Percentiles rank a stretch among this genome's conserved stretches.
Conservation (phyloP, 2,113 vertebrate species). For the Melanocharis versteri region DNA sequence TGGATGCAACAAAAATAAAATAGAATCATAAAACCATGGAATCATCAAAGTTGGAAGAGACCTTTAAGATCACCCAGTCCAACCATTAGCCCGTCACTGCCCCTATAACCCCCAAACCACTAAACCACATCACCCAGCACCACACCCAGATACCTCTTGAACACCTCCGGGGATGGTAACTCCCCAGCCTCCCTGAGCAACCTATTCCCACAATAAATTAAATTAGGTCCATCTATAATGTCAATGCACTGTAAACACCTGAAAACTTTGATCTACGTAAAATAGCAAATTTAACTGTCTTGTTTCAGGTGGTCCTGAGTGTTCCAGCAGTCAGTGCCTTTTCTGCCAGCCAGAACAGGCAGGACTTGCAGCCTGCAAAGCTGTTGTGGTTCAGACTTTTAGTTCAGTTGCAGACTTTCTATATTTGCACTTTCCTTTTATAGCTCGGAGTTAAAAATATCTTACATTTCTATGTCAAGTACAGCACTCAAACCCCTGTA, state of each 20-base stretch:
- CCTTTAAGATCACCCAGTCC: background rate
- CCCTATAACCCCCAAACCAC: background rate
- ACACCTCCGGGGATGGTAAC: background rate
- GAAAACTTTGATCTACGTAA: background rate
- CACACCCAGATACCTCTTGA: background rate
- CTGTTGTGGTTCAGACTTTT: background rate
- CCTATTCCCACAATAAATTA: background rate
- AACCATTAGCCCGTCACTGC: accelerated
- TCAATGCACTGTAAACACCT: background rate
- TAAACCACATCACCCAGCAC: background rate
- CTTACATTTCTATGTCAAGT: constrained; percentile 17
- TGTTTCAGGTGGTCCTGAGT: background rate
- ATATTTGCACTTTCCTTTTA: constrained; percentile 47
- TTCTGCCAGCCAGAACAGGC: background rate
- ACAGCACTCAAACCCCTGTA: background rate
- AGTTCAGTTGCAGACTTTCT: constrained; percentile 14
- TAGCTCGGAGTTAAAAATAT: constrained; percentile 51
- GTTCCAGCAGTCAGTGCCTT: background rate
- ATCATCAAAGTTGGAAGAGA: background rate
- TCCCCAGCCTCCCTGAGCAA: background rate
- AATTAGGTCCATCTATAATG: background rate
- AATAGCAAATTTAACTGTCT: background rate
- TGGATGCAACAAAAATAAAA: background rate
- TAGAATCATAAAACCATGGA: background rate
- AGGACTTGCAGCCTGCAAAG: background rate